Evolutionary conservation across 2,113 vertebrate genomes (phyloP).

Genomic region (Sceloporus tristichus): DNA sequence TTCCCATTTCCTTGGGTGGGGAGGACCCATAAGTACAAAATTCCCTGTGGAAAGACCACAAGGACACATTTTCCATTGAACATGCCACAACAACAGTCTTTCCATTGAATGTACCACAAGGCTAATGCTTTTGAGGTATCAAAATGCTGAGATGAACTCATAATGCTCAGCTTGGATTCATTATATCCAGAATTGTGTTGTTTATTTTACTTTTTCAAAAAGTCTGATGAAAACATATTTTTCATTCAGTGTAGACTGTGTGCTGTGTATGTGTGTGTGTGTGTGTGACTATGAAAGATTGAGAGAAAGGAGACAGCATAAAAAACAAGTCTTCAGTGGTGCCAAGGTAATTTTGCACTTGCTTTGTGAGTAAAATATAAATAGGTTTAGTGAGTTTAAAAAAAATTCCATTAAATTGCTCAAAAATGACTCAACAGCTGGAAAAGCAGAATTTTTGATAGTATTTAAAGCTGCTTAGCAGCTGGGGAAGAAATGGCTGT

Average conservation of each 20-base stretch:
- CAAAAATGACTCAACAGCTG: conserved; percentile 78
- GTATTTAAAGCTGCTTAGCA: conserved; percentile 80
- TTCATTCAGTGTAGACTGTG: conserved; percentile 69
- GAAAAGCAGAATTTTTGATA: conserved; percentile 74
- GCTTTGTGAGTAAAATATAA: conserved; percentile 83
- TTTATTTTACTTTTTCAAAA: conserved; percentile 63
- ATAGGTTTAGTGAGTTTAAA: conserved; percentile 78
- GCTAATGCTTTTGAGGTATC: conserved; percentile 80
- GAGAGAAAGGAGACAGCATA: conserved; percentile 68
- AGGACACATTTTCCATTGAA: conserved; percentile 81
- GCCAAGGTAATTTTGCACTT: conserved; percentile 83
- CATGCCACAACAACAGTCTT: conserved; percentile 80
- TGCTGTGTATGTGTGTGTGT: not conserved
- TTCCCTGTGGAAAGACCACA: conserved; percentile 76
- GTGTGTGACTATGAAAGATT: conserved; percentile 29
- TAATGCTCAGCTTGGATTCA: conserved; percentile 81
- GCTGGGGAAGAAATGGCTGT: conserved; percentile 81
- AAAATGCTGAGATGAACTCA: conserved; percentile 78
- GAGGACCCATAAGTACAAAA: conserved; percentile 67
- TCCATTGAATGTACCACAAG: conserved; percentile 79
- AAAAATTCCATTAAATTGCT: conserved; percentile 78
- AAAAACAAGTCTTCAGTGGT: conserved; percentile 78
- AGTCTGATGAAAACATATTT: conserved; percentile 74
- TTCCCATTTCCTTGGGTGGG: conserved; percentile 63
- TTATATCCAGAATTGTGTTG: conserved; percentile 71